Evolutionary conservation across 2,113 vertebrate species (phyloP).

Genomic region (Spea multiplicata): DNA sequence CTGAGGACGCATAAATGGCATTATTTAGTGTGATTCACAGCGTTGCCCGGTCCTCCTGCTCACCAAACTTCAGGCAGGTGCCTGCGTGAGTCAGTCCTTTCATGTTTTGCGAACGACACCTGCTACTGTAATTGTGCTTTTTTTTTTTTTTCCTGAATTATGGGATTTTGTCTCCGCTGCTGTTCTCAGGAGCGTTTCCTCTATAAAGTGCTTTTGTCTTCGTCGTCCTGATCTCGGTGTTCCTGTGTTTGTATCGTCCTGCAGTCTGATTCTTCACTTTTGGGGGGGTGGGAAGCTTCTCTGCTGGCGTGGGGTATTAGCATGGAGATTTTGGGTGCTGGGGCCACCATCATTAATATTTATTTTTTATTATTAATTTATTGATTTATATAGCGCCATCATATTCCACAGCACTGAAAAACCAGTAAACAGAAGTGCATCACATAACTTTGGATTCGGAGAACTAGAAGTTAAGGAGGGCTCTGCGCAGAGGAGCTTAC

Average conservation of each 20-base stretch:
- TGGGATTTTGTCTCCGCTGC: slow-evolving; percentile 74
- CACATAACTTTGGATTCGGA: too few relatives aligned
- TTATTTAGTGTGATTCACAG: slow-evolving; percentile 59
- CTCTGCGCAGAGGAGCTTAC: too few relatives aligned
- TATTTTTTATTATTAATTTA: too few relatives aligned
- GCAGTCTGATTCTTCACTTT: slow-evolving; percentile 47
- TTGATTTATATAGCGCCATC: too few relatives aligned
- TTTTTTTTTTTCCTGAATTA: slow-evolving; percentile 69
- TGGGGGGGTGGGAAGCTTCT: not conserved
- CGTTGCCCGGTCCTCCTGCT: slow-evolving; percentile 50
- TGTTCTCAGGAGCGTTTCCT: slow-evolving; percentile 81
- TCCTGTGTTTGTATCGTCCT: slow-evolving; percentile 51
- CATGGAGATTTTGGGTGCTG: too few relatives aligned
- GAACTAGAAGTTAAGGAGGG: too few relatives aligned
- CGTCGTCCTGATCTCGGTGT: slow-evolving; percentile 54
- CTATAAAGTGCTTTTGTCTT: slow-evolving; percentile 61
- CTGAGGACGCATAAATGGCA: slow-evolving; percentile 46
- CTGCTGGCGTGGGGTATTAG: too few relatives aligned
- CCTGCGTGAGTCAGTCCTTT: slow-evolving; percentile 67
- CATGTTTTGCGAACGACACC: slow-evolving; percentile 74
- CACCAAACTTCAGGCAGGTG: slow-evolving; percentile 67
- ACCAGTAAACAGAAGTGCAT: too few relatives aligned
- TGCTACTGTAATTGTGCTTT: slow-evolving; percentile 74
- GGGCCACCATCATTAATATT: too few relatives aligned
- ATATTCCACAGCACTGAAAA: too few relatives aligned